Evolutionary conservation across 2,113 vertebrate species (phyloP).

Genomic region (Dromiciops gliroides): DNA sequence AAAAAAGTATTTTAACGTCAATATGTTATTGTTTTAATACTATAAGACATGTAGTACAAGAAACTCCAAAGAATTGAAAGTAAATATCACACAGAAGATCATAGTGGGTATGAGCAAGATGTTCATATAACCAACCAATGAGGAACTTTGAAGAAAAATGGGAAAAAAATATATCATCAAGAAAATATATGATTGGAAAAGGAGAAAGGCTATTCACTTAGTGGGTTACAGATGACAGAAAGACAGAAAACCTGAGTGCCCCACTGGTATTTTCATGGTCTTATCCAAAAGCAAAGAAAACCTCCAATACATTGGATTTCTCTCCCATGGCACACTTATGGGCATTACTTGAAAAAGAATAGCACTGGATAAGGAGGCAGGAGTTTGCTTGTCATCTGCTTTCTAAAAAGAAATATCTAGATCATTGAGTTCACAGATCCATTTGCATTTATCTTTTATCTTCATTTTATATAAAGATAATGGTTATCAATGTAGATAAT

Average conservation of each 20-base stretch:
- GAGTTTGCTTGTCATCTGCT: not conserved
- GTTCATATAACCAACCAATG: not conserved
- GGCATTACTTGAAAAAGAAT: not conserved
- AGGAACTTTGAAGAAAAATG: not conserved
- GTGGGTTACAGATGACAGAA: not conserved
- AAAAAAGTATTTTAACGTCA: not conserved
- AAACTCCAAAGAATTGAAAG: not conserved
- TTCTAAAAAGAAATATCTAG: not conserved
- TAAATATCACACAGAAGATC: not conserved
- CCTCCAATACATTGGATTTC: not conserved
- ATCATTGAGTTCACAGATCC: not conserved
- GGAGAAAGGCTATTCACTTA: not conserved
- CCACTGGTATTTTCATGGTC: not conserved
- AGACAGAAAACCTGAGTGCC: not conserved
- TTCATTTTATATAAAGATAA: not conserved
- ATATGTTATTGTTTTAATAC: not conserved
- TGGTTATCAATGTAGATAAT: not conserved
- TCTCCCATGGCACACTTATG: not conserved
- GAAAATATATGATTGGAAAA: not conserved
- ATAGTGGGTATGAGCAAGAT: not conserved
- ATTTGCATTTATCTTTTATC: not conserved
- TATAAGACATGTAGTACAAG: not conserved
- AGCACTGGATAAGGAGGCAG: too few relatives aligned
- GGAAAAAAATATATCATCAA: not conserved
- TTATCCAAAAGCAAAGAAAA: not conserved